phyloP scores from a whole-genome alignment of 2,888 invertebrate species.

The Aproaerema taeniolella region DNA sequence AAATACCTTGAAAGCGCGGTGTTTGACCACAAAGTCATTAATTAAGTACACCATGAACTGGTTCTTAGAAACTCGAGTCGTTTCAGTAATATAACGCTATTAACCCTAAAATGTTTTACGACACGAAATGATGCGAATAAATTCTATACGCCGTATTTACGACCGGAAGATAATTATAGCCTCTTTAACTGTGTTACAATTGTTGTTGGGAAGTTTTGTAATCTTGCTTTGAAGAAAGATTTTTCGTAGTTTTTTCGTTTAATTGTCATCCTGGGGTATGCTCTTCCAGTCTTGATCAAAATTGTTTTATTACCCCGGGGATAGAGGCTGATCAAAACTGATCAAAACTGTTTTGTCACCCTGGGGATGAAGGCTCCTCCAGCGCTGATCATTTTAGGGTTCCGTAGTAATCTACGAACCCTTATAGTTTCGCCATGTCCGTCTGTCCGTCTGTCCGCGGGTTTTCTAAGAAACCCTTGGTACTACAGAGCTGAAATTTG shows the following conservation, averaged over 20 bases:
- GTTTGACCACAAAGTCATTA: constrained; percentile 23
- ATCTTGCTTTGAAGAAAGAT: background rate
- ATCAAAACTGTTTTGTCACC: too few species aligned
- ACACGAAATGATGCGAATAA: constrained; percentile 16
- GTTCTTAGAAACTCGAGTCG: constrained; percentile 28
- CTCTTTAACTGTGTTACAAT: constrained; percentile 3
- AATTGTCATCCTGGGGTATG: background rate
- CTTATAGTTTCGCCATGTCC: too few species aligned
- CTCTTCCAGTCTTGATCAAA: background rate
- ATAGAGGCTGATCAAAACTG: too few species aligned
- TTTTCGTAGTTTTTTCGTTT: background rate
- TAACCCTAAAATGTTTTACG: constrained; percentile 24
- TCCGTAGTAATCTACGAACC: too few species aligned
- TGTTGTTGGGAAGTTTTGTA: background rate
- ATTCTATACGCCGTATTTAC: constrained; percentile 2
- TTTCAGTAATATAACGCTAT: constrained; percentile 30
- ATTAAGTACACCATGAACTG: constrained; percentile 27
- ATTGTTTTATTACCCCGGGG: too few species aligned
- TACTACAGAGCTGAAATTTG: too few species aligned
- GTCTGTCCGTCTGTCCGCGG: too few species aligned
- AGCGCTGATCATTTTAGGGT: too few species aligned
- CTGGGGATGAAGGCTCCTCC: too few species aligned
- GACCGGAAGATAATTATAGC: constrained; percentile 5
- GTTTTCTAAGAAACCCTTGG: too few species aligned
- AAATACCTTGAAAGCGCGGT: constrained; percentile 22